A percentile compares a stretch with the other conserved stretches of the same genome.
phyloP scores from a whole-genome alignment of 1,140 invertebrate species.

The Ceratina australensis region DNA sequence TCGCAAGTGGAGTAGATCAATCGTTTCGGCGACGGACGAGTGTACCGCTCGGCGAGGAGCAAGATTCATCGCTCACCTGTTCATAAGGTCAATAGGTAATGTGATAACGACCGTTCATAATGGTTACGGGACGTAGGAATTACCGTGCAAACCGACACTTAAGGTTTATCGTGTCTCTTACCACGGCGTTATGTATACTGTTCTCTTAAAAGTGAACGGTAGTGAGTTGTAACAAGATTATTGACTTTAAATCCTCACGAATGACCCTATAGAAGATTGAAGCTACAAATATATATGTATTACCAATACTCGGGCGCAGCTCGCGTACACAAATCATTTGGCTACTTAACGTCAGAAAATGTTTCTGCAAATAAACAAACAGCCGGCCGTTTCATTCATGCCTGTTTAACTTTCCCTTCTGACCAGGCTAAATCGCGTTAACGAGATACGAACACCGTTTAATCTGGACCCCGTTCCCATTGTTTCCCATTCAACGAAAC shows the following conservation, averaged over 20 bases:
- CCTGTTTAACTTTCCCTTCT: background rate
- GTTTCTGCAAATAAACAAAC: background rate
- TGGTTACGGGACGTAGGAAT: conserved; percentile 65
- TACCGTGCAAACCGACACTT: conserved; percentile 68
- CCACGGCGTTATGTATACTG: conserved; percentile 65
- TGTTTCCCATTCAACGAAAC: background rate
- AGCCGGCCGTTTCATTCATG: background rate
- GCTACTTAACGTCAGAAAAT: conserved; percentile 19
- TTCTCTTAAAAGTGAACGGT: conserved; percentile 68
- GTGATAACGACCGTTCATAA: conserved; percentile 67
- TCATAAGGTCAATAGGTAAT: conserved; percentile 68
- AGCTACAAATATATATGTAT: conserved; percentile 66
- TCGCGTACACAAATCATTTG: conserved; percentile 32
- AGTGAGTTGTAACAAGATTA: conserved; percentile 68
- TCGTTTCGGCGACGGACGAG: conserved; percentile 10
- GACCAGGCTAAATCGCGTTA: background rate
- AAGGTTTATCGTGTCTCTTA: conserved; percentile 68
- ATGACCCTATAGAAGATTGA: conserved; percentile 65
- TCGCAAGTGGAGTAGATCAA: too few species aligned
- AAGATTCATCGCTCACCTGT: conserved; percentile 62
- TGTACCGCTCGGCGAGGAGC: conserved; percentile 19
- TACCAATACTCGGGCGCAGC: conserved; percentile 24
- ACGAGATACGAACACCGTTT: background rate
- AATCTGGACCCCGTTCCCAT: background rate
- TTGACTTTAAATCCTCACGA: conserved; percentile 66